These are phyloP conservation scores for Misgurnus mizolepis DNA, from an alignment of 2,113 vertebrate genomes.

Conservation along the genomic window DNA sequence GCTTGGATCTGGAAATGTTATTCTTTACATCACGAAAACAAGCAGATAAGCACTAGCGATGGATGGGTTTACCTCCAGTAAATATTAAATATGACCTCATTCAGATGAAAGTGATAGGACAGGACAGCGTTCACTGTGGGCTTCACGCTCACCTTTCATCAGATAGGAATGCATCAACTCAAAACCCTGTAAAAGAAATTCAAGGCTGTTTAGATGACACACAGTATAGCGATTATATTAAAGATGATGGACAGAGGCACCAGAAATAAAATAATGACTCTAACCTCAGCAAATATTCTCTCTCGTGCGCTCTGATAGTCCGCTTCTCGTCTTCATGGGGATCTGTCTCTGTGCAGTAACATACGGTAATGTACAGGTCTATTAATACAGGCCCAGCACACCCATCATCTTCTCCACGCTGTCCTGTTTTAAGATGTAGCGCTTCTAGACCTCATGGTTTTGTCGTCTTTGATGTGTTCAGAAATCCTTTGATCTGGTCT, in stretches of 20 bases:
- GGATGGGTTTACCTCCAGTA: too few relatives aligned
- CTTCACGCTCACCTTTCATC: conserved; percentile 86
- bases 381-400: too few relatives aligned
- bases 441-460: conserved; percentile 95
- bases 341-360: conserved; percentile 69
- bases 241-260: too few relatives aligned
- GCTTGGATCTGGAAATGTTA: too few relatives aligned
- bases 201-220: not conserved
- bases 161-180: conserved; percentile 82
- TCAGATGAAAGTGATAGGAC: too few relatives aligned
- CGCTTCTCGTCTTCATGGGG: conserved; percentile 95
- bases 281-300: conserved; percentile 95
- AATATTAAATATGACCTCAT: too few relatives aligned
- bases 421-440: conserved; percentile 98
- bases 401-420: conserved; percentile 63
- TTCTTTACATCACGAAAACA: too few relatives aligned
- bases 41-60: too few relatives aligned
- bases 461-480: conserved; percentile 98
- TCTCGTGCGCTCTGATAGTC: conserved; percentile 95
- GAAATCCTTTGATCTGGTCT: conserved; percentile 99
- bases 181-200: conserved; percentile 77
- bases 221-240: too few relatives aligned
- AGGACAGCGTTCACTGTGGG: too few relatives aligned
- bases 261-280: conserved; percentile 43
- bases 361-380: too few relatives aligned